phyloP scores from a whole-genome alignment of 2,797 vertebrate genomes.

The Myotis daubentonii region DNA sequence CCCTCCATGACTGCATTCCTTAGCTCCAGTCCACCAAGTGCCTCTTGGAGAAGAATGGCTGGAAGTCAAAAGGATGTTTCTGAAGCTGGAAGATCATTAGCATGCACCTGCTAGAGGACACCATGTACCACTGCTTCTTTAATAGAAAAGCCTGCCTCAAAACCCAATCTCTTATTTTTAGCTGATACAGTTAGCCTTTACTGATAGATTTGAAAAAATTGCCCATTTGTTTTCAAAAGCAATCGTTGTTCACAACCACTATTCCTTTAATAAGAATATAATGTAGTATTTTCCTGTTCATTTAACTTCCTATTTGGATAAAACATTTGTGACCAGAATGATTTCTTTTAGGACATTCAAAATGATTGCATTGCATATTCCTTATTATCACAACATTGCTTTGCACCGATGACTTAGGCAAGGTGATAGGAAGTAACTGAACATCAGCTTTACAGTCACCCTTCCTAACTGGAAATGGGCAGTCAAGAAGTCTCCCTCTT shows the following conservation, averaged over 20 bases:
- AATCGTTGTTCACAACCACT: constrained; percentile 12
- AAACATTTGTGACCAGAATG: neutral
- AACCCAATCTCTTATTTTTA: neutral
- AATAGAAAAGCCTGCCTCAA: neutral
- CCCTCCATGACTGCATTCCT: neutral
- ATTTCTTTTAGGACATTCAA: constrained; percentile 22
- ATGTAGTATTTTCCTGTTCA: neutral
- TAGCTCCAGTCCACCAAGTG: neutral
- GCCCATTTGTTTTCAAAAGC: constrained; percentile 52
- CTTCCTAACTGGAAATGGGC: neutral
- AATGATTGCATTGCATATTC: neutral
- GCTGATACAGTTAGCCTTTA: neutral
- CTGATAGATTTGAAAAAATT: constrained; percentile 12
- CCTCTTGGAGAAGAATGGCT: neutral
- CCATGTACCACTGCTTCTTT: neutral
- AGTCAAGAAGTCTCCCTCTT: neutral
- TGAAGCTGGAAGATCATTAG: neutral
- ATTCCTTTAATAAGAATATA: constrained; percentile 14
- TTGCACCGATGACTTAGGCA: neutral
- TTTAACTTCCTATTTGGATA: constrained; percentile 51
- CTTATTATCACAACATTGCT: neutral
- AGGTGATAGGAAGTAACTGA: neutral
- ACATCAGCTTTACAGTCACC: neutral
- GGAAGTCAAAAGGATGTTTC: neutral
- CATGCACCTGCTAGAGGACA: constrained; percentile 27